Evolutionary conservation across 2,888 invertebrate genomes (phyloP).

Genomic region (Aporophyla nigra): DNA sequence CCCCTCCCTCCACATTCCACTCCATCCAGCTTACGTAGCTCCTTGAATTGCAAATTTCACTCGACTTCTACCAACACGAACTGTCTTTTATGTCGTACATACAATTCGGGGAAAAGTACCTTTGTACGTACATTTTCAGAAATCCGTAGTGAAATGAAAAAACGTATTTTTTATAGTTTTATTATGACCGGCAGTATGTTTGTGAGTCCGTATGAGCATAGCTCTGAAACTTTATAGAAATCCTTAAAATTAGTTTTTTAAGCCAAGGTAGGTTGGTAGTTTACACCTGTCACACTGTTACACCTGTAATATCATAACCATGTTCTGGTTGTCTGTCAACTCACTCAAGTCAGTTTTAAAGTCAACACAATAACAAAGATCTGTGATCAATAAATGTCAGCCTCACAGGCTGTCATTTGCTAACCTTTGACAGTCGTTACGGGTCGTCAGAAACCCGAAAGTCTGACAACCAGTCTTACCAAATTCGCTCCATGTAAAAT

Average conservation of each 20-base stretch:
- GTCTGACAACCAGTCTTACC: too few species aligned
- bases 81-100: conserved; percentile 63
- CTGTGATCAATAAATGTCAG: too few species aligned
- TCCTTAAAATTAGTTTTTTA: too few species aligned
- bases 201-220: not conserved
- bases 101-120: conserved; percentile 43
- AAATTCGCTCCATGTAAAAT: too few species aligned
- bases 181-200: not conserved
- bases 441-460: too few species aligned
- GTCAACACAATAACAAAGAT: too few species aligned
- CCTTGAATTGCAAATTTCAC: conserved; percentile 83
- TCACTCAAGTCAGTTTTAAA: not conserved
- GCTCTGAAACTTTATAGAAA: not conserved
- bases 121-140: conserved; percentile 23
- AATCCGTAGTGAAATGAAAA: conserved; percentile 7
- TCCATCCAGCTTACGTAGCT: conserved; percentile 66
- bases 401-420: too few species aligned
- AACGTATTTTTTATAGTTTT: not conserved
- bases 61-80: conserved; percentile 66
- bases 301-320: too few species aligned
- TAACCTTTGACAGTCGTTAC: too few species aligned
- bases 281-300: too few species aligned
- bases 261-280: too few species aligned
- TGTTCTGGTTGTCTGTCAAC: too few species aligned
- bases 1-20: conserved; percentile 54